Evolutionary conservation across 2,113 vertebrate genomes (phyloP).

Genomic region (Ophiodon elongatus): DNA sequence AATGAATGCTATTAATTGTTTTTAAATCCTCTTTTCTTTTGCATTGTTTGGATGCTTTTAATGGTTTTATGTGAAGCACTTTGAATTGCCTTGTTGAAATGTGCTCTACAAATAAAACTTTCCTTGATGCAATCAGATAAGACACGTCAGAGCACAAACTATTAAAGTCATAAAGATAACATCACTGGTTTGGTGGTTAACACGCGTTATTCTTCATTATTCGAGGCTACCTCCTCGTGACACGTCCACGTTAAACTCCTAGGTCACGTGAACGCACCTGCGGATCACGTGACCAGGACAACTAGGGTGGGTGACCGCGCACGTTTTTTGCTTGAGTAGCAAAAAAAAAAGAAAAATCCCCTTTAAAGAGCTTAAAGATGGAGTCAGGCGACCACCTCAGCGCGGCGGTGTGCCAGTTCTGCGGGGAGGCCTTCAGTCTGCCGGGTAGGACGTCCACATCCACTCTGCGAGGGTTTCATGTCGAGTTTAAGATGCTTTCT

Average conservation of each 20-base stretch:
- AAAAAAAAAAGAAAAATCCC: accelerated
- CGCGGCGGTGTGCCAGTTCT: conserved; percentile 54
- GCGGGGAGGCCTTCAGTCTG: conserved; percentile 64
- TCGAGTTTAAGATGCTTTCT: too few relatives aligned
- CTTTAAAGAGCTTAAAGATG: conserved; percentile 10
- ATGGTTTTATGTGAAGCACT: too few relatives aligned
- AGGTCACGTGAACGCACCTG: neutral
- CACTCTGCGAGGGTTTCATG: neutral
- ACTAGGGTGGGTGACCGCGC: neutral
- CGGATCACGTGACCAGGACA: neutral
- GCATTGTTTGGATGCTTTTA: too few relatives aligned
- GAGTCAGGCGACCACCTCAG: neutral
- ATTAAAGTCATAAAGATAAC: neutral
- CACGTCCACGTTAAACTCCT: too few relatives aligned
- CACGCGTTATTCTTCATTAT: neutral
- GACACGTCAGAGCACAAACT: neutral
- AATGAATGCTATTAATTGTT: too few relatives aligned
- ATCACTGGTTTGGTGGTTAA: neutral
- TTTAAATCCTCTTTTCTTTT: too few relatives aligned
- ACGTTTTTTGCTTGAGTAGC: neutral
- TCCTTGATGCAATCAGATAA: neutral
- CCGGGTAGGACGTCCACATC: conserved; percentile 59
- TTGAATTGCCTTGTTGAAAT: too few relatives aligned
- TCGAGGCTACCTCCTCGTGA: neutral
- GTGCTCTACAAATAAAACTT: too few relatives aligned